Conservation (phyloP, 2,888 invertebrate genomes). For the Tipula confusa region DNA sequence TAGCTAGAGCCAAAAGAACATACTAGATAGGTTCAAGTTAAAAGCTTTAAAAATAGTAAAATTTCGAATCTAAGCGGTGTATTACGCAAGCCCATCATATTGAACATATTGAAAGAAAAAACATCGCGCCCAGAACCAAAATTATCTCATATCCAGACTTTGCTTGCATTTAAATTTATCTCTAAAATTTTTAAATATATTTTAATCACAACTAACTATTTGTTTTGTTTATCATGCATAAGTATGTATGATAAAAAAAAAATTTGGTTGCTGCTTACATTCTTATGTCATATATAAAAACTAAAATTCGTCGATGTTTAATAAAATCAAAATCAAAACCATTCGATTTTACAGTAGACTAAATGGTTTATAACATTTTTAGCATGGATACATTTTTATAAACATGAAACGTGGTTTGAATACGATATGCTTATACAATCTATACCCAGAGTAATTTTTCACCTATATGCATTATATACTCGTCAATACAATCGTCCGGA, state of each 20-base stretch:
- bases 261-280: not conserved
- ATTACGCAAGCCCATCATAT: too few species aligned
- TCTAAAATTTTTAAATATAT: too few species aligned
- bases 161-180: too few species aligned
- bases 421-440: not conserved
- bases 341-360: not conserved
- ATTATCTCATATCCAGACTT: too few species aligned
- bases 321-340: not conserved
- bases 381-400: not conserved
- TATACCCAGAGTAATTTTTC: not conserved
- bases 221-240: not conserved
- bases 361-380: not conserved
- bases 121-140: too few species aligned
- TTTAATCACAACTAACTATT: not conserved
- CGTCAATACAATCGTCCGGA: conserved; percentile 3
- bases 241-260: not conserved
- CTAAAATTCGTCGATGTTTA: not conserved
- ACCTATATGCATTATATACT: not conserved
- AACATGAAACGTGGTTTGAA: not conserved
- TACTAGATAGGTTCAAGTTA: too few species aligned
- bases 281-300: not conserved
- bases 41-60: too few species aligned
- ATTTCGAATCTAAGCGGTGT: too few species aligned
- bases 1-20: too few species aligned
- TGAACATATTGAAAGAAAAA: too few species aligned